These are phyloP conservation scores for Amphimallon solstitiale DNA, from an alignment of 2,888 invertebrate species.

Conservation along the genomic window DNA sequence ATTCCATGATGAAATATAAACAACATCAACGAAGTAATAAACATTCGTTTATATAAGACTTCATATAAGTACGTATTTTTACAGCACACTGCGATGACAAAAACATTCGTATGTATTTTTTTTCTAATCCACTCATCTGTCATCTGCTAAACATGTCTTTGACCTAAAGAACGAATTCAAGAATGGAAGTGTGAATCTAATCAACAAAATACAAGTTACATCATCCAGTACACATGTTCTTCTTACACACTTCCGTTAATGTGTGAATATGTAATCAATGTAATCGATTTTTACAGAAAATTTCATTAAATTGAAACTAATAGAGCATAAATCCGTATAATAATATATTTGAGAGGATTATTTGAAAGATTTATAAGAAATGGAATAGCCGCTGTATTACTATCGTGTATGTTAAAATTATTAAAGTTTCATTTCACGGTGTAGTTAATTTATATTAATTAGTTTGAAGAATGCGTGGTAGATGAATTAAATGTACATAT, in stretches of 20 bases:
- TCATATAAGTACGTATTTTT: constrained; percentile 15
- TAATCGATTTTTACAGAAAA: constrained; percentile 2
- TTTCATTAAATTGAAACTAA: not conserved
- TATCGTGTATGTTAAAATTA: too few species aligned
- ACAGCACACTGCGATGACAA: not conserved
- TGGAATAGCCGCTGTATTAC: not conserved
- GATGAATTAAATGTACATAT: constrained; percentile 19
- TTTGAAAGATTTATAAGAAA: too few species aligned
- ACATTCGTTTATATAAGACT: constrained; percentile 1
- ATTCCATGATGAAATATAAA: not conserved
- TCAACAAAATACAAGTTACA: constrained; percentile 42
- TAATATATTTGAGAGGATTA: too few species aligned
- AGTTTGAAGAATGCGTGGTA: constrained; percentile 20
- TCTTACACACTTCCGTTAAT: constrained; percentile 41
- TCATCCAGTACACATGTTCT: constrained; percentile 40
- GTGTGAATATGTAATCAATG: constrained; percentile 14
- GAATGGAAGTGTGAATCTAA: constrained; percentile 51
- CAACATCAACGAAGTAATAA: not conserved
- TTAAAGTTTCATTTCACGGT: too few species aligned
- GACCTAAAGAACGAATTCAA: constrained; percentile 49
- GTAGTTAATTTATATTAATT: constrained; percentile 27
- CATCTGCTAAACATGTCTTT: constrained; percentile 48
- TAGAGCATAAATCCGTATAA: not conserved
- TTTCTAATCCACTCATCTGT: constrained; percentile 34
- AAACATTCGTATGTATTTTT: constrained; percentile 11